A percentile compares a stretch with the other conserved stretches of the same genome.
Evolutionary conservation across 2,797 vertebrate genomes (phyloP).

Genomic region (Netta rufina): DNA sequence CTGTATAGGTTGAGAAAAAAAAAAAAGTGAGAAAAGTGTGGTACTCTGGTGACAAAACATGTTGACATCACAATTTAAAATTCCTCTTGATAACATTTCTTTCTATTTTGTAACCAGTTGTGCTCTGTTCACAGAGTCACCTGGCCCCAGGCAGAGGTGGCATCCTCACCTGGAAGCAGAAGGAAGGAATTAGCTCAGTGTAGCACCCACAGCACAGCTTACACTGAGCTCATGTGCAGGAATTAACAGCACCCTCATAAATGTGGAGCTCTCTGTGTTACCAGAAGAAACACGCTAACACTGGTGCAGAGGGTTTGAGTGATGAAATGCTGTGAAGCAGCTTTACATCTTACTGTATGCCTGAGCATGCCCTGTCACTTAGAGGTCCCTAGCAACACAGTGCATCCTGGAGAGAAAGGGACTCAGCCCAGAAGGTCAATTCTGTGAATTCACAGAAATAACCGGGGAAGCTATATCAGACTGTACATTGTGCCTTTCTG

Average conservation of each 20-base stretch:
- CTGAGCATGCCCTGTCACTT: background rate
- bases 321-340: background rate
- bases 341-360: background rate
- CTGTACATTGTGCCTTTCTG: background rate
- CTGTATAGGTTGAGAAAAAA: too few relatives aligned
- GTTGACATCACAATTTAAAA: background rate
- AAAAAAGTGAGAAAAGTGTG: background rate
- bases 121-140: background rate
- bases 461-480: background rate
- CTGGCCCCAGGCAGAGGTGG: background rate
- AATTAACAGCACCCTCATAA: background rate
- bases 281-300: background rate
- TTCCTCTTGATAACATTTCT: background rate
- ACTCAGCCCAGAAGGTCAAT: background rate
- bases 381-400: background rate
- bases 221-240: fast-evolving
- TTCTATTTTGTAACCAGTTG: background rate
- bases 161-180: background rate
- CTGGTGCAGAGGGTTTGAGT: background rate
- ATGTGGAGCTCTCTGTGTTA: fast-evolving
- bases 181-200: background rate
- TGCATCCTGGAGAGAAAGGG: background rate
- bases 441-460: background rate
- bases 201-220: background rate
- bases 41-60: background rate